Evolutionary conservation across 1,140 invertebrate species (phyloP).

Genomic region (Goniozus legneri): DNA sequence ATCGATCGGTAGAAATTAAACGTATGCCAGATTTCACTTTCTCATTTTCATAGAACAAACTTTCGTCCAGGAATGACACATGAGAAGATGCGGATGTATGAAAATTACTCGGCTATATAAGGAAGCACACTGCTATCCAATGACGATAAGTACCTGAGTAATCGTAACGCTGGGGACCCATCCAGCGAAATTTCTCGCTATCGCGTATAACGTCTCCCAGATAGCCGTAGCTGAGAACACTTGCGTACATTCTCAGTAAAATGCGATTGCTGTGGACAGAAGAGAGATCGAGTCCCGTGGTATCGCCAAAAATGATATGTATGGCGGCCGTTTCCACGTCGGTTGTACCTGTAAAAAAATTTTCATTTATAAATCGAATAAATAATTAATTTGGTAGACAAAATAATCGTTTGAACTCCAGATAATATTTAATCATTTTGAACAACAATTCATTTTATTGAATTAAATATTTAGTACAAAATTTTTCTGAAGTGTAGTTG

Average conservation of each 20-base stretch:
- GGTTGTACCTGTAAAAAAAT: slow-evolving; percentile 51
- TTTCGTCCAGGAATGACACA: too few relatives aligned
- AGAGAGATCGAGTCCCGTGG: slow-evolving; percentile 72
- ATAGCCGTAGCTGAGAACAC: slow-evolving; percentile 84
- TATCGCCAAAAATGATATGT: slow-evolving; percentile 78
- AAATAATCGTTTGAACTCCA: too few relatives aligned
- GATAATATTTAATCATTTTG: too few relatives aligned
- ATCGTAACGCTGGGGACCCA: slow-evolving; percentile 86
- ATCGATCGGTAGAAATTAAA: too few relatives aligned
- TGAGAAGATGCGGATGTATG: neutral
- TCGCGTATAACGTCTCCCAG: slow-evolving; percentile 81
- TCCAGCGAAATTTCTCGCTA: slow-evolving; percentile 82
- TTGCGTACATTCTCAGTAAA: slow-evolving; percentile 72
- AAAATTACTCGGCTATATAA: slow-evolving; percentile 13
- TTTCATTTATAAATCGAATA: too few relatives aligned
- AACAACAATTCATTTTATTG: too few relatives aligned
- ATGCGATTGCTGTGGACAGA: slow-evolving; percentile 67
- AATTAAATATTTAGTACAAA: too few relatives aligned
- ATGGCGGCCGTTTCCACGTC: slow-evolving; percentile 78
- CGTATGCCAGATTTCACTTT: too few relatives aligned
- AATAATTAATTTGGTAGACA: too few relatives aligned
- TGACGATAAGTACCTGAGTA: slow-evolving; percentile 78
- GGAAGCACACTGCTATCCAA: too few relatives aligned
- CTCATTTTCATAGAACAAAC: too few relatives aligned
- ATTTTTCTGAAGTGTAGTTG: too few relatives aligned